Base-by-base conservation (phyloP, 1,140 invertebrate species). In the Semibalanus balanoides region DNA sequence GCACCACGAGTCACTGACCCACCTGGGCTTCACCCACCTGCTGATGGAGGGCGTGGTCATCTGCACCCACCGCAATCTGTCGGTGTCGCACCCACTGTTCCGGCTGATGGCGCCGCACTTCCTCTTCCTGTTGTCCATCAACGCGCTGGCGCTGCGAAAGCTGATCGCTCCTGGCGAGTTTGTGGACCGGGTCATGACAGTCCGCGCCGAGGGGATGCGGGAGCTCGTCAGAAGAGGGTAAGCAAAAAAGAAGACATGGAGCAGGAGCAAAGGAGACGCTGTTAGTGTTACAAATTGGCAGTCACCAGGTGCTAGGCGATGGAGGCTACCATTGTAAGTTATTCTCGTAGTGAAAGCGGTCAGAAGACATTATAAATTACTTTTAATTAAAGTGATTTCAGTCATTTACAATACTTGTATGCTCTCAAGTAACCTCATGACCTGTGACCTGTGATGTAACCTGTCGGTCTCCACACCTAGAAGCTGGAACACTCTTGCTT, bases 71-170 rank as follows among this genome's bases (percentile, higher is more conserved):
- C 79, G 85, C 35, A 82, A 86, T 73, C 73, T 87, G 17, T 84
- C 86, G 11, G 82, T 82, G 14, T 85, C 84, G 27, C 86, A 87
- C 81, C 85, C 86, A 3, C 76, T 87, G 27, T 85, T 82, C 79
- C 85, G 85, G 78, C 81, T 87, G 3, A 78, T 87, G 78, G 85
- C 84, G 7, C 86, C 86, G 29, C 86, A 87, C 73, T 85, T 87
- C 76, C 79, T 85, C 7, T 86, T 83, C 78, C 80, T 86, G 5
- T 80, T 86, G 3, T 84, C 85, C 27, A 85, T 86, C 79, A 84
- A 85, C 79, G 86, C 85, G 27, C 79, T 85, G 76, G 85, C 84
- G 27, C 77, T 86, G 31, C 81, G 84, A 64, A 81, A 85, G 76
- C 79, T 86, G 11, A 83, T 86, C 27, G 81, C 81, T 69, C 81